Percentiles rank a stretch among this genome's conserved stretches.
Evolutionary conservation across 2,888 invertebrate species (phyloP).

Genomic region (Himalopsyche anomala): DNA sequence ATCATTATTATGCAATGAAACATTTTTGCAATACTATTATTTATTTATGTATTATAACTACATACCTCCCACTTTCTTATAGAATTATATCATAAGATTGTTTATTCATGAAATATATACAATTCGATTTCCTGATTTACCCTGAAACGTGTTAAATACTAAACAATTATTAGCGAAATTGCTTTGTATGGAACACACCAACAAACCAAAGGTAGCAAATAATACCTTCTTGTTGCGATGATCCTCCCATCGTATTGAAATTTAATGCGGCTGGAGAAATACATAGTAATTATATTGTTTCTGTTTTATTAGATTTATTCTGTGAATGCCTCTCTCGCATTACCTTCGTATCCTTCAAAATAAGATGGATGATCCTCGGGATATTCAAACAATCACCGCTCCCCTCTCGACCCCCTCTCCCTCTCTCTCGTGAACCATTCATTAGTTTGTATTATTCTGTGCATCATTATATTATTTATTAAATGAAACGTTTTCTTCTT

Average conservation of each 20-base stretch:
- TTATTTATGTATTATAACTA: too few relatives aligned
- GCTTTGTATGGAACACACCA: background rate
- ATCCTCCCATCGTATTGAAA: background rate
- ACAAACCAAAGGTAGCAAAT: slow-evolving; percentile 6
- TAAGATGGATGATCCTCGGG: background rate
- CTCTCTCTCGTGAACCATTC: slow-evolving; percentile 2
- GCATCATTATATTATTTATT: background rate
- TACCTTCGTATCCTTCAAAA: slow-evolving; percentile 4
- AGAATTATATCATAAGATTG: background rate
- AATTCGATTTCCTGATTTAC: slow-evolving; percentile 9
- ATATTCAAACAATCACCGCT: slow-evolving; percentile 19
- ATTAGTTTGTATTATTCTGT: slow-evolving; percentile 13
- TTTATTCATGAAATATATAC: background rate
- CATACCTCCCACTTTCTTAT: too few relatives aligned
- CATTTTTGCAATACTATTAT: too few relatives aligned
- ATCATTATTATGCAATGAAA: too few relatives aligned
- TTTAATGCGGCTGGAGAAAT: slow-evolving; percentile 12
- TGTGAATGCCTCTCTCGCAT: slow-evolving; percentile 18
- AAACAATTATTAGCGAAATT: slow-evolving; percentile 14
- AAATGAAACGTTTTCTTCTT: slow-evolving; percentile 23
- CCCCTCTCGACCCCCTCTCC: background rate
- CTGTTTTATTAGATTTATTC: slow-evolving; percentile 28
- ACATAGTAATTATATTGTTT: slow-evolving; percentile 11
- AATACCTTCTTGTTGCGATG: slow-evolving; percentile 1
- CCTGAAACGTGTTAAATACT: background rate